Evolutionary conservation across 2,113 vertebrate species (phyloP), one percentile per base, ranked within the genome.

Genomic region (Phyllostomus discolor): DNA sequence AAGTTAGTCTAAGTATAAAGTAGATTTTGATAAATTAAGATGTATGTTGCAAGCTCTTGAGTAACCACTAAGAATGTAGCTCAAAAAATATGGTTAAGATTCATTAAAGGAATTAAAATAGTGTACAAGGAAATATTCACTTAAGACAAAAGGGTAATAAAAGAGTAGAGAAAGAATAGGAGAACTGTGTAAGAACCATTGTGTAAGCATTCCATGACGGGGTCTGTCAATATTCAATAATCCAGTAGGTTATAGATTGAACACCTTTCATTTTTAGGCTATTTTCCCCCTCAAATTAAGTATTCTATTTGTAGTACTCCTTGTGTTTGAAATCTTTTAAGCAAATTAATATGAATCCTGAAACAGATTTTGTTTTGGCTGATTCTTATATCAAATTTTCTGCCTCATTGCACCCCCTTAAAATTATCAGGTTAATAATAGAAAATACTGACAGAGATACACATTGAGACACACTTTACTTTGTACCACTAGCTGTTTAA

Each of bases 361-460:
- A 26, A 80, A 67, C 10, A 57, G n/a, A 75, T 76, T 91, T 96
- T 93, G n/a, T 93, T 95, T 92, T 41, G 75, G 24, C 9, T 79
- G 28, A 88, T 66, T 73, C 22, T 41, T 86, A 4, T 62, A 50
- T 95, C 93, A 91, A 67, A 85, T 62, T 86, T 96, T 93, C 59
- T 91, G 33, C 46, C 73, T 93, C 41, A 82, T 76, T 3, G 28
- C 11, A 1, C 10, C 41, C 33, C 8, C 11, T 84, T 92, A 87
- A 95, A 88, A 81, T 59, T 57, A 22, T 31, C 48, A 41, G 38
- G 59, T 72, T 80, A 69, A 19, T 86, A 81, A 86, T 22, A 64
- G 54, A 91, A 28, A 2, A 38, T 2, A 57, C 20, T 82, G 48
- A 79, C 15, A 76, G 78, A 80, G n/a, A 62, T 31, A 17, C 57